Evolutionary conservation across 1,140 invertebrate species (phyloP).

Genomic region (Monochamus saltuarius): DNA sequence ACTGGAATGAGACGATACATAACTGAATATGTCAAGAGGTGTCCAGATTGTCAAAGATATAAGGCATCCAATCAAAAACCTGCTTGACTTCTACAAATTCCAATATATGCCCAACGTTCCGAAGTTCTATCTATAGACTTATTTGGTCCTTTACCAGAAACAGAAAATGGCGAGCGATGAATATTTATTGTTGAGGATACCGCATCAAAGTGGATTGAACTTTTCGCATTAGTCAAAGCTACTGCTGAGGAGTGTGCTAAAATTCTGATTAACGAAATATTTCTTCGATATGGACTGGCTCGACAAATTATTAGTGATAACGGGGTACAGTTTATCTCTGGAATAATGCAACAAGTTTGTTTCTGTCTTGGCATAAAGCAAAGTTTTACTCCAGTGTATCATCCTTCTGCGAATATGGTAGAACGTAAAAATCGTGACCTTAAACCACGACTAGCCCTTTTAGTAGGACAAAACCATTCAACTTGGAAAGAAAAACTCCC

Average conservation of each 20-base stretch:
- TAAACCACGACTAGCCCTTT: conserved; percentile 48
- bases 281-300: conserved; percentile 48
- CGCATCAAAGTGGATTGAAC: conserved; percentile 30
- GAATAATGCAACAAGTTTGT: conserved; percentile 39
- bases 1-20: conserved; percentile 40
- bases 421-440: conserved; percentile 53
- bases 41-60: conserved; percentile 27
- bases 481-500: conserved; percentile 44
- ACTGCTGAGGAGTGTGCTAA: conserved; percentile 43
- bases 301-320: conserved; percentile 47
- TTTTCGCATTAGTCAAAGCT: conserved; percentile 30
- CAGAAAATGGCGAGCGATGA: conserved; percentile 15
- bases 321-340: conserved; percentile 46
- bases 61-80: conserved; percentile 33
- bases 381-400: conserved; percentile 45
- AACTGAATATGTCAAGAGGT: conserved; percentile 27
- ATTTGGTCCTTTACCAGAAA: conserved; percentile 30
- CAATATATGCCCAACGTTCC: conserved; percentile 24
- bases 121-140: conserved; percentile 35
- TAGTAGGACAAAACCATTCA: conserved; percentile 45
- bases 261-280: conserved; percentile 44
- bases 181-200: conserved; percentile 35
- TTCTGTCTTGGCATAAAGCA: conserved; percentile 25
- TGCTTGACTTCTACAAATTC: conserved; percentile 27
- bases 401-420: conserved; percentile 50